A percentile compares a stretch with the other conserved stretches of the same genome.
Evolutionary conservation across 2,797 vertebrate genomes (phyloP).

Genomic region (Periophthalmus magnuspinnatus): DNA sequence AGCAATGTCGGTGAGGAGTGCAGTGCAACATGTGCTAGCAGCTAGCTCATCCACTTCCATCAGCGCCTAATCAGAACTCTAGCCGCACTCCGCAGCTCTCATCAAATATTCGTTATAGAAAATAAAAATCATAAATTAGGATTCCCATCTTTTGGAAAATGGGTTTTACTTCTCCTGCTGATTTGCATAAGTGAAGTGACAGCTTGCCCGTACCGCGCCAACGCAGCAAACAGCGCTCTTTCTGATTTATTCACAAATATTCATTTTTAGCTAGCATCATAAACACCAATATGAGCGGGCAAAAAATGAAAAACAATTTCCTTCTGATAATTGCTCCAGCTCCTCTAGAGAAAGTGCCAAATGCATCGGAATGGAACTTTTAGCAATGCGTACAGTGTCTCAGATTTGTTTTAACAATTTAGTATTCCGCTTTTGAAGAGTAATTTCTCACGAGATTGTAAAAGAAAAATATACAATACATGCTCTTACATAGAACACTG

Average conservation of each 20-base stretch:
- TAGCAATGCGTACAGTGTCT: neutral
- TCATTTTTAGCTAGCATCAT: conserved; percentile 8
- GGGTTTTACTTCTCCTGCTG: conserved; percentile 22
- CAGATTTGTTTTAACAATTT: too few relatives aligned
- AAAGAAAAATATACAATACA: neutral
- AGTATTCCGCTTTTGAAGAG: conserved; percentile 12
- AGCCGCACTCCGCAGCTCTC: conserved; percentile 13
- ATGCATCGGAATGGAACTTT: conserved; percentile 28
- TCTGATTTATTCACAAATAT: conserved; percentile 29
- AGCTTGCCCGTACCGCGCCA: conserved; percentile 4
- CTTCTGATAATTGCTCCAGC: conserved; percentile 29
- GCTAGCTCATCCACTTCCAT: conserved; percentile 27
- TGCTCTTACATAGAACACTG: neutral
- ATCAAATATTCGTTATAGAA: conserved; percentile 27
- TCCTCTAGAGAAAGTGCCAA: conserved; percentile 23
- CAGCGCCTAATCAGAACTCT: conserved; percentile 20
- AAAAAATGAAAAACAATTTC: conserved; percentile 23
- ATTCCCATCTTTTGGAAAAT: conserved; percentile 12
- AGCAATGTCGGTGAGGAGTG: neutral
- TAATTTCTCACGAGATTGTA: neutral
- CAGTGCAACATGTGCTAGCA: neutral
- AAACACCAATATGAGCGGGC: conserved; percentile 1
- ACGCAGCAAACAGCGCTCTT: conserved; percentile 4
- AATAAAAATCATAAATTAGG: conserved; percentile 27
- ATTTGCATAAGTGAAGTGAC: conserved; percentile 39